Base-by-base conservation (phyloP, 2,888 invertebrate genomes). In the Coelinius sp. region DNA sequence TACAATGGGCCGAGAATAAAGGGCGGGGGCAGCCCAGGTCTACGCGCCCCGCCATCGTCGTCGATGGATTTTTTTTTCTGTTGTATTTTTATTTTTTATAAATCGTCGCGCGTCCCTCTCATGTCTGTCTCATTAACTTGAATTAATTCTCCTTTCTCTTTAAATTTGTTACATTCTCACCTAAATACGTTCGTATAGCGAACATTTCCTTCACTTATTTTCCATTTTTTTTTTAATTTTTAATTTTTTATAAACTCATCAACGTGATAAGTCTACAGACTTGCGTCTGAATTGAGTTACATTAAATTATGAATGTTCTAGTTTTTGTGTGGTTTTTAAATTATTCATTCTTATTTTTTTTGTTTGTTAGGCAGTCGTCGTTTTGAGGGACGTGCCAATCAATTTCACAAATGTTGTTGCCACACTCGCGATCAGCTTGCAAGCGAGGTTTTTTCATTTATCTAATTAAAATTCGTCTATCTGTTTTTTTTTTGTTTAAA, bases 31-130 rank as follows among this genome's bases (percentile, higher is more conserved):
- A 85, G 87, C 87, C 87, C 87, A 87, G 77, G 86, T 86, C 87
- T 87, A 87, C 87, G 82, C 85, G 83, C 85, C 87, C 87, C 86
- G 87, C 86, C 86, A 83, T 86, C 87, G 86, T 84, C 86, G 87
- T 86, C 79, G 79, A 81, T 84, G 80, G 74, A n/a, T n/a, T n/a
- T 80, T 82, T 76, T 82, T 75, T 66, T 73, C 17, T 44, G 41
- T 63, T 70, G 71, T 24, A 56, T 38, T 64, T 70, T 68, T 71
- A 8, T 56, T 71, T 46, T 31, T 14, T 63, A 64, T 59, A 24
- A 66, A 84, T 82, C 82, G 85, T 82, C 85, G 87, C 87, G 86
- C 86, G 86, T 86, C 85, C 84, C 81, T 74, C 46, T 68, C 77
- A 82, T 82, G 35, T 71, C 49, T 70, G 49, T 52, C 65, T 24